phyloP scores from a whole-genome alignment of 2,113 vertebrate species.

The Stegastes partitus region DNA sequence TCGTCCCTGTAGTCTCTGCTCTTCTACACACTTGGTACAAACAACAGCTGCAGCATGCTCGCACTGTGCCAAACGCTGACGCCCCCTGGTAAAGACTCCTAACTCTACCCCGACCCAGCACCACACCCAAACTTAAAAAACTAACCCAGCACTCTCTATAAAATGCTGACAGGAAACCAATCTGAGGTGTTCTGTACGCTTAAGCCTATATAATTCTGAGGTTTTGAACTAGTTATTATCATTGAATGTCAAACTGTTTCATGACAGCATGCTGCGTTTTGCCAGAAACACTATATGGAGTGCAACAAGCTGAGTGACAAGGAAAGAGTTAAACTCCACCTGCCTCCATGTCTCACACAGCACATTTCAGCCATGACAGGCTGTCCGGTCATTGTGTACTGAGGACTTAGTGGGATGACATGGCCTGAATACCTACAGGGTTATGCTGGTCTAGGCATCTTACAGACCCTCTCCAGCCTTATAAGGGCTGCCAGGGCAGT shows the following conservation, averaged over 20 bases:
- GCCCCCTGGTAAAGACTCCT: conserved; percentile 59
- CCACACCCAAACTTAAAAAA: conserved; percentile 63
- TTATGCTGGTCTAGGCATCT: conserved; percentile 79
- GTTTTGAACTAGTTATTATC: background rate
- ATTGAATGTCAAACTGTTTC: background rate
- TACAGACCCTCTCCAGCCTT: conserved; percentile 72
- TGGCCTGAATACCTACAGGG: conserved; percentile 77
- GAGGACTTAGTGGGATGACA: conserved; percentile 77
- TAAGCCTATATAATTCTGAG: background rate
- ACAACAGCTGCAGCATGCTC: conserved; percentile 84
- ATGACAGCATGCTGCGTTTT: background rate
- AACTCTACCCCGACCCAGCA: conserved; percentile 33
- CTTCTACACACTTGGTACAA: conserved; percentile 77
- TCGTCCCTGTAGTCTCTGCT: conserved; percentile 62
- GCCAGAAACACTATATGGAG: conserved; percentile 19
- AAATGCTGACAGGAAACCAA: conserved; percentile 32
- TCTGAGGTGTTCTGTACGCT: background rate
- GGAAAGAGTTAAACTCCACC: conserved; percentile 78
- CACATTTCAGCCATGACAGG: conserved; percentile 75
- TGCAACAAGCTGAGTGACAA: conserved; percentile 32
- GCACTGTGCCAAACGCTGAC: conserved; percentile 69
- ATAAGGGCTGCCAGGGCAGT: conserved; percentile 73
- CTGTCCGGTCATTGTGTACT: conserved; percentile 78
- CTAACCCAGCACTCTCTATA: background rate
- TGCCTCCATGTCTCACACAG: conserved; percentile 77